These are phyloP conservation scores for Neuroterus valhalla DNA, from an alignment of 1,140 invertebrate species.

Conservation along the genomic window DNA sequence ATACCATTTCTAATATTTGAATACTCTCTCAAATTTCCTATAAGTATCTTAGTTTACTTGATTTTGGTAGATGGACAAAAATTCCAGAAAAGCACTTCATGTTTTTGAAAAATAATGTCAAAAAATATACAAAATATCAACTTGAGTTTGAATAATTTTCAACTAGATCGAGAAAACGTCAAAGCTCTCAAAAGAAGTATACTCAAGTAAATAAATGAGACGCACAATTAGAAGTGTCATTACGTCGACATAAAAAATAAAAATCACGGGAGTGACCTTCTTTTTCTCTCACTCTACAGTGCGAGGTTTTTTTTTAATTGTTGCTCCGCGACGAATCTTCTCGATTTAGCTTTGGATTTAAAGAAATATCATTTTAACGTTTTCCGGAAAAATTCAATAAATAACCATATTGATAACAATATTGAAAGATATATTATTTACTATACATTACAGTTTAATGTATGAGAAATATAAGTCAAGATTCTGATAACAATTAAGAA, in stretches of 20 bases:
- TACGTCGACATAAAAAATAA: slow-evolving; percentile 6
- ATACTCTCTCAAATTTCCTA: neutral
- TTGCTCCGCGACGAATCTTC: neutral
- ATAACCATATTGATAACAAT: too few species aligned
- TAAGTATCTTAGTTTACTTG: neutral
- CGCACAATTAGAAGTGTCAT: slow-evolving; percentile 26
- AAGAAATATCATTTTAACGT: neutral
- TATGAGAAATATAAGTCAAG: too few species aligned
- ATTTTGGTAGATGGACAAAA: neutral
- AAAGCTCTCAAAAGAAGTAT: neutral
- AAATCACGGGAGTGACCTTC: neutral
- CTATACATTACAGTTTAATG: too few species aligned
- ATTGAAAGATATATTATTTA: too few species aligned
- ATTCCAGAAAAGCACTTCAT: too few species aligned
- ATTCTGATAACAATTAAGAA: too few species aligned
- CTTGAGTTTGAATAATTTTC: neutral
- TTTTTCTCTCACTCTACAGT: neutral
- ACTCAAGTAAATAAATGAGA: neutral
- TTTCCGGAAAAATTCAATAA: neutral
- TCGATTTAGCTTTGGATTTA: neutral
- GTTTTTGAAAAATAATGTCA: too few species aligned
- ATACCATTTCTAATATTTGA: neutral
- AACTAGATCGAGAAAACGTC: slow-evolving; percentile 15
- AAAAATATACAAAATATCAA: neutral
- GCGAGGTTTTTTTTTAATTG: neutral